Evolutionary conservation across 2,797 vertebrate genomes (phyloP).

Genomic region (Microcaecilia unicolor): DNA sequence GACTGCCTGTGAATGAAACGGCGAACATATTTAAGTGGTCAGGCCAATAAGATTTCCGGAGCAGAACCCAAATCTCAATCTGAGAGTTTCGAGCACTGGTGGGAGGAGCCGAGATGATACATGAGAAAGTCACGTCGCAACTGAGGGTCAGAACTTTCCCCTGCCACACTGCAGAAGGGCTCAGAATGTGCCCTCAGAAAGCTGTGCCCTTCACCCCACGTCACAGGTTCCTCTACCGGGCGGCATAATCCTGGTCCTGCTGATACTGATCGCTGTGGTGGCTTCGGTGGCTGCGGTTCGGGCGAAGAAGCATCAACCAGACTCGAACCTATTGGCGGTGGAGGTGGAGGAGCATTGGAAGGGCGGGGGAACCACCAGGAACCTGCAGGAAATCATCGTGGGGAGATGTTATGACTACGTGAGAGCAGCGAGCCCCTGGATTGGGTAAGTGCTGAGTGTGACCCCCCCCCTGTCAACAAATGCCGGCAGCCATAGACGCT

Average conservation of each 20-base stretch:
- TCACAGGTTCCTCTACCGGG: slow-evolving; percentile 7
- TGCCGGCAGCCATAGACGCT: too few relatives aligned
- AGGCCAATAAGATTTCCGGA: too few relatives aligned
- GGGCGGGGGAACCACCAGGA: slow-evolving; percentile 60
- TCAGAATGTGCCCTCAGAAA: background rate
- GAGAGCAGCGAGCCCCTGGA: slow-evolving; percentile 4
- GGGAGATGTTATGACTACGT: slow-evolving; percentile 74
- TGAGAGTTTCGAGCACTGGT: too few relatives aligned
- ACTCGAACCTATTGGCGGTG: background rate
- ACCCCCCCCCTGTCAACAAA: too few relatives aligned
- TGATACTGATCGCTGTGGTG: slow-evolving; percentile 6
- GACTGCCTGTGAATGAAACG: too few relatives aligned
- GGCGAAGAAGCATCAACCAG: background rate
- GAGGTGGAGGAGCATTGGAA: slow-evolving; percentile 19
- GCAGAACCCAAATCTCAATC: too few relatives aligned
- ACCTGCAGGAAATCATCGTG: slow-evolving; percentile 65
- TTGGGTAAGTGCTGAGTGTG: slow-evolving; percentile 7
- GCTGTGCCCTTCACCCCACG: slow-evolving; percentile 1
- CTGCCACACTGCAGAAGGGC: too few relatives aligned
- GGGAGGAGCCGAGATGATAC: background rate
- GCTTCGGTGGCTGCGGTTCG: slow-evolving; percentile 3
- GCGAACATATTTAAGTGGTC: too few relatives aligned
- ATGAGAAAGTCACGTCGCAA: background rate
- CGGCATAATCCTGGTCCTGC: slow-evolving; percentile 3
- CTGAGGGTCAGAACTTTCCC: too few relatives aligned